Evolutionary conservation across 2,797 vertebrate species (phyloP).

Genomic region (Sebastes dallii): DNA sequence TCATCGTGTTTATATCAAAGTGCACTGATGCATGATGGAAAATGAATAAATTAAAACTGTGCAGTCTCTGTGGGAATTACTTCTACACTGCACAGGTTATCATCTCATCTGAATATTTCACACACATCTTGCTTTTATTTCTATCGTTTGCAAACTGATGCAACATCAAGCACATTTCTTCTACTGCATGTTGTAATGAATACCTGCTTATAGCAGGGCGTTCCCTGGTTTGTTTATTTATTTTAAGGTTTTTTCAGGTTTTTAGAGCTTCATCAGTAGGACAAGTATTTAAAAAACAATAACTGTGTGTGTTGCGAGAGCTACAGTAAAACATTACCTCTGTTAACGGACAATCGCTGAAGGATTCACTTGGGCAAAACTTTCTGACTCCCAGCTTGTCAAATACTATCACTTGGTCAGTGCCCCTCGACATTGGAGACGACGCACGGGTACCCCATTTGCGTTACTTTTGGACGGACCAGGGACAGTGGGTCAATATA

Average conservation of each 20-base stretch:
- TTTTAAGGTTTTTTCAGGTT: neutral
- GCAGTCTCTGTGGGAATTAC: conserved; percentile 12
- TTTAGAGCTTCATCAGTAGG: neutral
- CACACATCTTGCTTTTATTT: conserved; percentile 22
- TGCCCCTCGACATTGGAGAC: no score
- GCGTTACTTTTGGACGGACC: no score
- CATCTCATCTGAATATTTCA: conserved; percentile 27
- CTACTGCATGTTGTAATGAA: neutral
- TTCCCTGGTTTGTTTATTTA: neutral
- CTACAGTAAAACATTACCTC: neutral
- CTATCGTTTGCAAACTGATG: conserved; percentile 39
- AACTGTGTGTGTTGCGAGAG: neutral
- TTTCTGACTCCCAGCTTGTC: no score
- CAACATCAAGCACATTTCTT: conserved; percentile 39
- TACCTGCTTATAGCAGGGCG: neutral
- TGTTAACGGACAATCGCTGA: neutral
- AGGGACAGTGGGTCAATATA: no score
- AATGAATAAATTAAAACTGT: conserved; percentile 40
- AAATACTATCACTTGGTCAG: no score
- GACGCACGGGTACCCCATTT: no score
- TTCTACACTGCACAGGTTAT: conserved; percentile 35
- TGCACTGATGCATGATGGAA: conserved; percentile 23
- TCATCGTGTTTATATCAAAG: conserved; percentile 22
- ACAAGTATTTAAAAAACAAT: neutral
- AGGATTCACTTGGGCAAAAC: neutral